phyloP scores from a whole-genome alignment of 2,797 vertebrate genomes.

The Bradypodion ventrale region DNA sequence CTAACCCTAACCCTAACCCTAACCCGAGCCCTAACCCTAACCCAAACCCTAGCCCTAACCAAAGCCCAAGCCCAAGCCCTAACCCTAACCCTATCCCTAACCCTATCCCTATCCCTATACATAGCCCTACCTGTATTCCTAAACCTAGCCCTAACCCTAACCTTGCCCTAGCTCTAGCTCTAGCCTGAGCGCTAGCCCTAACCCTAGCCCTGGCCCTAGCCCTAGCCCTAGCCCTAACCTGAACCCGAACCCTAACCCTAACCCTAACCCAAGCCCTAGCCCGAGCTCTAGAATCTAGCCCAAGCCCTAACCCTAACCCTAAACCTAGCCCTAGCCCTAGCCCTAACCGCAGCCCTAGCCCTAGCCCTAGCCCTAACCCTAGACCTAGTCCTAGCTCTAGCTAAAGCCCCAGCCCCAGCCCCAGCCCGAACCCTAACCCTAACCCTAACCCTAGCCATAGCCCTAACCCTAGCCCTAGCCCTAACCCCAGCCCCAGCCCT shows the following conservation, averaged over 20 bases:
- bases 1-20: not conserved
- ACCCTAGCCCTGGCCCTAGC: too few species aligned
- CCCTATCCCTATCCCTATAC: not conserved
- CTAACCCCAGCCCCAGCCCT: not conserved
- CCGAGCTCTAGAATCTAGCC: constrained; percentile 2
- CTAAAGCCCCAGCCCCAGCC: too few species aligned
- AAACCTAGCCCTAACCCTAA: not conserved
- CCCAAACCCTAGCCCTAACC: not conserved
- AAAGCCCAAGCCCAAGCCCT: too few species aligned
- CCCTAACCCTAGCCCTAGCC: constrained; percentile 10
- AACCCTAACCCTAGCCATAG: constrained; percentile 12
- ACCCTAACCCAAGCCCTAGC: not conserved
- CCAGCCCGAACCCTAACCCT: too few species aligned
- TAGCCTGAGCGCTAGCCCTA: too few species aligned
- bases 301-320: not conserved
- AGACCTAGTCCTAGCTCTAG: constrained; percentile 32
- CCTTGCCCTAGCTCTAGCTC: not conserved
- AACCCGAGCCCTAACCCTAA: not conserved
- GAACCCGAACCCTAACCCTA: not conserved
- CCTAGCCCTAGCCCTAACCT: not conserved
- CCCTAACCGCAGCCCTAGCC: constrained; percentile 4
- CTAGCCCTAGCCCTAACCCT: too few species aligned
- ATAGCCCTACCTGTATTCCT: not conserved
- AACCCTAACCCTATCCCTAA: not conserved
- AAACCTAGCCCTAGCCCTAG: not conserved